Evolutionary conservation across 2,888 invertebrate species (phyloP), one percentile per base, ranked within the genome.

Genomic region (Plutella xylostella): DNA sequence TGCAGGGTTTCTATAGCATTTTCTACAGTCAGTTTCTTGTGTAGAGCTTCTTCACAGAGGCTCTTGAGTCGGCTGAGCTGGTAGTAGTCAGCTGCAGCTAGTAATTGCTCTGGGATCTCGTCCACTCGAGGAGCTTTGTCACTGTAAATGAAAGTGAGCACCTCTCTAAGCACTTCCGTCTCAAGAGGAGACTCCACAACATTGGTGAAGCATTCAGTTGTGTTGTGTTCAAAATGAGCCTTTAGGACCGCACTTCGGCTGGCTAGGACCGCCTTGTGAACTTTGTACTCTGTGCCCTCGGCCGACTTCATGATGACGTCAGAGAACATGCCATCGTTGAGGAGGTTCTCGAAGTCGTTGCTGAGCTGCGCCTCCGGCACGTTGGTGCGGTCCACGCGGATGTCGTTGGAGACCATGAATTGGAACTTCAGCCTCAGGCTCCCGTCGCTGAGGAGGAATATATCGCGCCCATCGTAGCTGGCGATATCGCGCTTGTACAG

Each of bases 191-290:
- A 75, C 48, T 78, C 72, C 2, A 83, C 68, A 49, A 71, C 51
- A 50, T 82, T 82, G 5, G 79, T 82, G 4, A 52, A 53, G 50
- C 74, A 72, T 56, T 83, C 83, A 17, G 64, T 68, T 34, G 79
- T 83, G 50, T 80, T 79, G 43, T 82, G 80, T 47, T 78, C 73
- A 58, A 83, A 83, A 52, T 82, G 75, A 21, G 82, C 83, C 47
- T 76, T 79, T 5, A 83, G 47, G 0, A 83, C 83, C 15, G 64
- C 68, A 62, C 83, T 83, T 18, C 83, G 60, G 49, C 73, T 75
- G 0, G 83, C 78, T 31, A 83, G 51, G 1, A 83, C 71, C 19
- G 76, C 79, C 51, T 82, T 83, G 45, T 83, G 83, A 0, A 77
- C 73, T 55, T 71, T 73, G 44, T 64, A 78, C 48, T 80, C 77